Percentiles rank a stretch among this genome's conserved stretches.
Evolutionary conservation across 2,888 invertebrate species (phyloP).

Genomic region (Ditula angustiorana): DNA sequence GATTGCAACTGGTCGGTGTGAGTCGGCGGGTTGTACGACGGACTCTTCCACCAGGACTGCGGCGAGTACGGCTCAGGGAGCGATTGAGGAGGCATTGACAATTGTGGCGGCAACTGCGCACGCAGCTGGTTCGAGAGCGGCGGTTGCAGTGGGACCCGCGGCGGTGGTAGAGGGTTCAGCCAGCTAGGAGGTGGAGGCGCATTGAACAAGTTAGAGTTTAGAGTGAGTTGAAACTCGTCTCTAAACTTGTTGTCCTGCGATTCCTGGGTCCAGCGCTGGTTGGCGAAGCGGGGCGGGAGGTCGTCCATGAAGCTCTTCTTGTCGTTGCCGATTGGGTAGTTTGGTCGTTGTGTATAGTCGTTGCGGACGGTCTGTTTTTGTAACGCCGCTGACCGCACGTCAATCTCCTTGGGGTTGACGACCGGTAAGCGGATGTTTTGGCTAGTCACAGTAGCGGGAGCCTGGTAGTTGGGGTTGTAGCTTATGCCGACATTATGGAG

Average conservation of each 20-base stretch:
- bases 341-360: slow-evolving; percentile 72
- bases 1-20: too few relatives aligned
- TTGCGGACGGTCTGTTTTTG: slow-evolving; percentile 78
- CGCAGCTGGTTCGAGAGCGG: not conserved
- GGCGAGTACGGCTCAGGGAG: slow-evolving; percentile 67
- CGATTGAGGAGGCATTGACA: slow-evolving; percentile 49
- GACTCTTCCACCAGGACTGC: slow-evolving; percentile 25
- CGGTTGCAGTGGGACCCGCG: not conserved
- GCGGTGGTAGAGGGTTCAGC: slow-evolving; percentile 1
- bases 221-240: slow-evolving; percentile 60
- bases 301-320: slow-evolving; percentile 79
- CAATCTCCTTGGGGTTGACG: slow-evolving; percentile 82
- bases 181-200: slow-evolving; percentile 5
- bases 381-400: slow-evolving; percentile 77
- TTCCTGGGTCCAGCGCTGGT: slow-evolving; percentile 75
- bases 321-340: slow-evolving; percentile 73
- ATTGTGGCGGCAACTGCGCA: slow-evolving; percentile 13
- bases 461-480: slow-evolving; percentile 64
- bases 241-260: slow-evolving; percentile 72
- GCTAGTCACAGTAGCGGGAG: slow-evolving; percentile 50
- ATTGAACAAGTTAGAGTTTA: slow-evolving; percentile 54
- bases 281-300: slow-evolving; percentile 77
- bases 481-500: slow-evolving; percentile 63
- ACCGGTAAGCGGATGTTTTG: slow-evolving; percentile 75
- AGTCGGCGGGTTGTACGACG: not conserved